These are phyloP conservation scores for Casuarius casuarius DNA, from an alignment of 2,113 vertebrate species.

Conservation along the genomic window DNA sequence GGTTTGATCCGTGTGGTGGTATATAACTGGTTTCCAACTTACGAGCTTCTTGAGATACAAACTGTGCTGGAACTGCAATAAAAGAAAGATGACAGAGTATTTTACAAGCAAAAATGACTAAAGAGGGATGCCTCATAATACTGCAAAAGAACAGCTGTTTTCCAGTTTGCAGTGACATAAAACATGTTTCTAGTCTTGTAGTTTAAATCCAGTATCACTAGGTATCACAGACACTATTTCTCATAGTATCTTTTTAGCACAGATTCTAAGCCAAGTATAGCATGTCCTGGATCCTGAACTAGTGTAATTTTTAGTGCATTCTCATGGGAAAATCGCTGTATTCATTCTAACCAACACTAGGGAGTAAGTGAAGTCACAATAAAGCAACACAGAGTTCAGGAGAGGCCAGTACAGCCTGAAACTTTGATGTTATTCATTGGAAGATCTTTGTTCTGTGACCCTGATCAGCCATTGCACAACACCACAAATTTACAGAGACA, in stretches of 20 bases:
- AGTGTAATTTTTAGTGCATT: neutral
- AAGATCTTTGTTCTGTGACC: constrained; percentile 32
- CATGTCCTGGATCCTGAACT: neutral
- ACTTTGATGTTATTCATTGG: neutral
- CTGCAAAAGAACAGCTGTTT: neutral
- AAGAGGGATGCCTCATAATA: neutral
- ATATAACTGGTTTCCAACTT: neutral
- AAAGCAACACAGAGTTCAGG: neutral
- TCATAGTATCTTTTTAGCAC: neutral
- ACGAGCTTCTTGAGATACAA: neutral
- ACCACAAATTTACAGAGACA: neutral
- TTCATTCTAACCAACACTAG: neutral
- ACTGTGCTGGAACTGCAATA: neutral
- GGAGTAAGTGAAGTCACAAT: neutral
- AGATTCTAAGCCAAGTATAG: neutral
- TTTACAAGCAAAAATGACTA: neutral
- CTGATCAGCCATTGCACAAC: constrained; percentile 2
- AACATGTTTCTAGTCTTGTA: neutral
- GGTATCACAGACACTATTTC: neutral
- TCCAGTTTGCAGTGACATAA: constrained; percentile 11
- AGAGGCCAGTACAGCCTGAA: neutral
- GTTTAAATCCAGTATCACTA: neutral
- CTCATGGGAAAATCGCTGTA: neutral
- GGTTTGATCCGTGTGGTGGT: neutral
- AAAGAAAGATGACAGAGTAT: neutral